phyloP scores from a whole-genome alignment of 2,113 vertebrate genomes.

The Orientallactaga bullata region DNA sequence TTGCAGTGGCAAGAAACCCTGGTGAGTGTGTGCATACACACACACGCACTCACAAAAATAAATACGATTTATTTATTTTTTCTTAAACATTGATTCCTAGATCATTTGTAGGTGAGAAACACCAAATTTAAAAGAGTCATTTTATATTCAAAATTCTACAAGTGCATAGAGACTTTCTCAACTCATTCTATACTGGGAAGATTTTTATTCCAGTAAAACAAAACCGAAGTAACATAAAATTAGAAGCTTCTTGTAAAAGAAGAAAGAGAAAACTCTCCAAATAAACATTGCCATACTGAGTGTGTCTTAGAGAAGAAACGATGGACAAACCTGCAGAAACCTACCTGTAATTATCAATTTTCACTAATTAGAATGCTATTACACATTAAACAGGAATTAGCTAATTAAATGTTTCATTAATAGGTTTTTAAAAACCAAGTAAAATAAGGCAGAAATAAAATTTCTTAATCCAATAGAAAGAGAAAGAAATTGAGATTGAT shows the following conservation, averaged over 20 bases:
- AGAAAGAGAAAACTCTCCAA: constrained; percentile 1
- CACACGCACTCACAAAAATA: no score
- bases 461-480: neutral
- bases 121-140: constrained; percentile 5
- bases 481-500: neutral
- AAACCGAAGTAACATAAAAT: neutral
- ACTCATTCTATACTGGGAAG: neutral
- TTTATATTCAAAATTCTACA: neutral
- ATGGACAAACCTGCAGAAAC: neutral
- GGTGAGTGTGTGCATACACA: no score
- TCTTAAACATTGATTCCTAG: neutral
- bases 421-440: neutral
- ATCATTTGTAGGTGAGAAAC: neutral
- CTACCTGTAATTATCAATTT: neutral
- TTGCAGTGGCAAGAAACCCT: no score
- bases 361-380: neutral
- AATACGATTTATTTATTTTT: neutral
- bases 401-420: neutral
- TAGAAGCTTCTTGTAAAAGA: neutral
- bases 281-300: neutral
- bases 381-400: neutral
- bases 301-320: constrained; percentile 13
- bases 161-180: constrained; percentile 10
- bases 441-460: constrained; percentile 1
- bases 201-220: constrained; percentile 34